These are phyloP conservation scores for Urocolius indicus DNA, from an alignment of 2,113 vertebrate species.

Conservation along the genomic window DNA sequence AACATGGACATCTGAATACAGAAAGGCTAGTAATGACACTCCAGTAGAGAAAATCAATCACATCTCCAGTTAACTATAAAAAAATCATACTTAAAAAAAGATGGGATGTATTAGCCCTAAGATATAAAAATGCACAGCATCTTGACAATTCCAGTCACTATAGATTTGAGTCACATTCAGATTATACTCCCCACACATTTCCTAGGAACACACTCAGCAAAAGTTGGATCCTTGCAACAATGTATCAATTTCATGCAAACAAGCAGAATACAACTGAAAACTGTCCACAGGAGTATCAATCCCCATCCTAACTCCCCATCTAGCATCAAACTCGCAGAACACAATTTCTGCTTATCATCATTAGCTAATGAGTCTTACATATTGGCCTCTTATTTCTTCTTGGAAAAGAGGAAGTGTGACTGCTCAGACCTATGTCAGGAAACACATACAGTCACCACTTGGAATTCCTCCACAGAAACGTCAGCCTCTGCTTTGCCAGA, in stretches of 20 bases:
- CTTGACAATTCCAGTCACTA: neutral
- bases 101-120: neutral
- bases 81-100: neutral
- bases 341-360: neutral
- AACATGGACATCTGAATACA: neutral
- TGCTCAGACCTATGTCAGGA: neutral
- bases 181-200: neutral
- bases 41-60: neutral
- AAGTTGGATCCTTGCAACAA: neutral
- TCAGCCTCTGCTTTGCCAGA: rapidly evolving
- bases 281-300: neutral
- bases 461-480: neutral
- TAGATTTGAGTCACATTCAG: neutral
- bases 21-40: neutral
- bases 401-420: neutral
- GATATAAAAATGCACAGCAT: neutral
- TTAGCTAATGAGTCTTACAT: neutral
- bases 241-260: neutral
- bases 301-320: neutral
- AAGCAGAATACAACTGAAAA: neutral
- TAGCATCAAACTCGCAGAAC: neutral
- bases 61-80: neutral
- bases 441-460: neutral
- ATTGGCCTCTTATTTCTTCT: neutral
- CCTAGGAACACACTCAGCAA: neutral